Percentiles rank a stretch among this genome's conserved stretches.
Evolutionary conservation across 2,888 invertebrate genomes (phyloP).

Genomic region (Lasioglossum calceatum): DNA sequence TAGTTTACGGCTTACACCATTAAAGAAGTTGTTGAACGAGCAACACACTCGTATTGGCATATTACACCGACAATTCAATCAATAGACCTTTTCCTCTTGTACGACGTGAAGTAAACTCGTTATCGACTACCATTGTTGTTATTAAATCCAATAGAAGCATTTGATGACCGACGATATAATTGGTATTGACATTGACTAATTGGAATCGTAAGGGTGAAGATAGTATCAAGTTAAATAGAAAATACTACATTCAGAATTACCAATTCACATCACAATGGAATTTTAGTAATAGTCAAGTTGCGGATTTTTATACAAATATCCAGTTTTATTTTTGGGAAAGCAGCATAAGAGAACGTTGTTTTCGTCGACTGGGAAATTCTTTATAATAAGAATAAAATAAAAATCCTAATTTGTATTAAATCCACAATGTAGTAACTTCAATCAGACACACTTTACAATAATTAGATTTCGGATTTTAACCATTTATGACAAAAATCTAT

Average conservation of each 20-base stretch:
- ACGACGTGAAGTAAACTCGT: neutral
- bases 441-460: too few relatives aligned
- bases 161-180: neutral
- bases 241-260: neutral
- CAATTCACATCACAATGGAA: neutral
- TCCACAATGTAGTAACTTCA: neutral
- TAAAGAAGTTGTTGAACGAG: neutral
- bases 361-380: neutral
- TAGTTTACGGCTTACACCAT: neutral
- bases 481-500: too few relatives aligned
- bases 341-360: too few relatives aligned
- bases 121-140: neutral
- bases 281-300: neutral
- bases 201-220: neutral
- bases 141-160: neutral
- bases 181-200: neutral
- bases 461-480: too few relatives aligned
- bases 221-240: neutral
- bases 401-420: neutral
- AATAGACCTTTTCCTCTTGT: neutral
- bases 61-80: conserved; percentile 1
- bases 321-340: neutral
- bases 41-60: neutral
- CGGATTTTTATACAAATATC: neutral
- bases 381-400: neutral